Evolutionary conservation across 2,888 invertebrate genomes (phyloP).

Genomic region (Punctoribates punctum): DNA sequence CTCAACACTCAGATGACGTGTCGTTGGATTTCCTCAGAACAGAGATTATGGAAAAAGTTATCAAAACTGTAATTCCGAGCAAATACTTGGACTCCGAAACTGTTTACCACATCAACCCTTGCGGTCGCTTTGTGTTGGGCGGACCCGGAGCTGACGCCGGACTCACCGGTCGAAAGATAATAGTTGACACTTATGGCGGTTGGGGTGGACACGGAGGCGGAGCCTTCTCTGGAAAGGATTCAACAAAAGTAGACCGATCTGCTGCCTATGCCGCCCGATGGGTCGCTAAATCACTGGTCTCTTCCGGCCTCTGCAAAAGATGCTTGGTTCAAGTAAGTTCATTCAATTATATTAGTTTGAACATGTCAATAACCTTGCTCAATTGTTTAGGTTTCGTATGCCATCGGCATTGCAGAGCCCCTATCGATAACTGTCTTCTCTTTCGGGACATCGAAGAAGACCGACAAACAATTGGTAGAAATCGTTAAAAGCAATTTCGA

Average conservation of each 20-base stretch:
- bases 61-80: slow-evolving; percentile 57
- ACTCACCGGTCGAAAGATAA: slow-evolving; percentile 59
- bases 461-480: slow-evolving; percentile 73
- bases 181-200: slow-evolving; percentile 61
- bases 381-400: slow-evolving; percentile 75
- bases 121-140: slow-evolving; percentile 59
- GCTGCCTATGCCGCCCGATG: slow-evolving; percentile 61
- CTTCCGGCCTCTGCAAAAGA: slow-evolving; percentile 57
- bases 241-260: slow-evolving; percentile 55
- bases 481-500: slow-evolving; percentile 95
- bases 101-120: slow-evolving; percentile 59
- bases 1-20: slow-evolving; percentile 58
- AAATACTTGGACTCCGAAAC: slow-evolving; percentile 57
- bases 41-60: slow-evolving; percentile 57
- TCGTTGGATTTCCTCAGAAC: slow-evolving; percentile 53
- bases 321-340: slow-evolving; percentile 58
- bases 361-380: no score
- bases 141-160: slow-evolving; percentile 56
- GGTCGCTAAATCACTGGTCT: slow-evolving; percentile 61
- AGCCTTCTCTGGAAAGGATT: slow-evolving; percentile 61
- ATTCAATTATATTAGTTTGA: no score
- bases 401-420: slow-evolving; percentile 96
- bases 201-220: slow-evolving; percentile 62
- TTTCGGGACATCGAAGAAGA: slow-evolving; percentile 88
- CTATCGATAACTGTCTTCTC: slow-evolving; percentile 94